Percentiles rank a stretch among this genome's conserved stretches.
Evolutionary conservation across 2,113 vertebrate genomes (phyloP).

Genomic region (Cynocephalus volans): DNA sequence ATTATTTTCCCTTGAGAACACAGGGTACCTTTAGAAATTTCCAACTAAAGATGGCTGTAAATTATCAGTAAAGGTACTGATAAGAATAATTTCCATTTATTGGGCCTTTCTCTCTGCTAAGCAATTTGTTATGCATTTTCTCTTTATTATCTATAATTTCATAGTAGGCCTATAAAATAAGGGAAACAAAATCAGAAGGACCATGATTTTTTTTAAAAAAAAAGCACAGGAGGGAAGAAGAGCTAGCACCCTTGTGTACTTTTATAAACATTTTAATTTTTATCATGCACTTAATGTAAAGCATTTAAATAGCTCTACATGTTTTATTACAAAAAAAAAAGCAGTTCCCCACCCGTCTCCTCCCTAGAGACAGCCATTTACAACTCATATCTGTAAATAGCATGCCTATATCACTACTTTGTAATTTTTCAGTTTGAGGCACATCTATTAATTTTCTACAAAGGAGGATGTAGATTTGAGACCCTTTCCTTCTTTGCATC

Average conservation of each 20-base stretch:
- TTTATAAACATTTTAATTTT: not conserved
- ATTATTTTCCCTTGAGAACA: not conserved
- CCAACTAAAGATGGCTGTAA: not conserved
- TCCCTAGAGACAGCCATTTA: not conserved
- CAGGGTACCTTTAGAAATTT: not conserved
- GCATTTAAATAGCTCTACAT: not conserved
- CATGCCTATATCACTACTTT: not conserved
- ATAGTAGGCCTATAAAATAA: not conserved
- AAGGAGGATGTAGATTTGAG: not conserved
- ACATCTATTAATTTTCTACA: not conserved
- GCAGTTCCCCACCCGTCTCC: not conserved
- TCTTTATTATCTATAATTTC: not conserved
- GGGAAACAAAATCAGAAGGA: not conserved
- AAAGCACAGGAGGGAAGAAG: not conserved
- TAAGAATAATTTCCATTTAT: slow-evolving; percentile 3
- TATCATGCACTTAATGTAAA: not conserved
- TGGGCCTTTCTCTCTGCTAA: not conserved
- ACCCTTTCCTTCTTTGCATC: not conserved
- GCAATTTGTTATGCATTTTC: not conserved
- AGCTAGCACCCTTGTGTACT: not conserved
- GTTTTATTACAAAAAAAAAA: not conserved
- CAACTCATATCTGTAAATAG: not conserved
- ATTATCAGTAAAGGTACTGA: not conserved
- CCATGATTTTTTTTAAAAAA: not conserved
- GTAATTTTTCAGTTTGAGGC: slow-evolving; percentile 10